Evolutionary conservation across 64 coral and sea anemone genomes (phyloP), one percentile per base, ranked within the genome.

Genomic region (Montipora cactus): DNA sequence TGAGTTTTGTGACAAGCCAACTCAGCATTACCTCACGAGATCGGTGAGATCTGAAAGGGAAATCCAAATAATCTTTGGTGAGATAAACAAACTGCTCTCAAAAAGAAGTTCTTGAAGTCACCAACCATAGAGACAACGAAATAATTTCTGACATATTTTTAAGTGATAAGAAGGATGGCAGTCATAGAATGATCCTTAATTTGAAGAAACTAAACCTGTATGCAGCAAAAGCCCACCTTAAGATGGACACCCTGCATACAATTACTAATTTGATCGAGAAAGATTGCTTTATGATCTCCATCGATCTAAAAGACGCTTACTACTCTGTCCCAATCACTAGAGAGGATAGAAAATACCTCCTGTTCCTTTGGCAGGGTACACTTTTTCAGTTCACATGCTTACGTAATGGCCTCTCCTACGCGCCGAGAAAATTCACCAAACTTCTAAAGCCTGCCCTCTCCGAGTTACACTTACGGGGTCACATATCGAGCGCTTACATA

Each of bases 401-500:
- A 37, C 28, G 73, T 5, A 89, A 89, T 22, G 87, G 87, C 6
- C 20, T 89, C 45, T 52, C 47, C 45, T 76, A n/a, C 6, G 73
- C 47, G 0, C 64, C 71, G 51, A 75, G 87, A 47, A 77, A 76
- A 57, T 90, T 90, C 37, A 90, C 88, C n/a, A 90, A 90, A 64
- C 76, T 78, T 44, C 14, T 90, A 61, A 90, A 90, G 50, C 88
- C 88, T 64, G 50, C 53, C 19, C 77, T 79, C 52, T 28, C 88
- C 5, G 46, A 58, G 1, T 66, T 90, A 52, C 50, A 66, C 3
- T 6, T 61, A 5, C 11, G 13, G 19, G 75, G 88, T n/a, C 75
- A 90, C 59, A 89, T 89, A 16, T 52, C 77, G 21, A 52, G 72
- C n/a, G 75, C 50, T 53, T 79, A 90, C 18, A 90, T 90, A 90